Evolutionary conservation across 92 coral and sea anemone genomes (phyloP), one percentile per base, ranked within the genome.

Genomic region (Porites divaricata): DNA sequence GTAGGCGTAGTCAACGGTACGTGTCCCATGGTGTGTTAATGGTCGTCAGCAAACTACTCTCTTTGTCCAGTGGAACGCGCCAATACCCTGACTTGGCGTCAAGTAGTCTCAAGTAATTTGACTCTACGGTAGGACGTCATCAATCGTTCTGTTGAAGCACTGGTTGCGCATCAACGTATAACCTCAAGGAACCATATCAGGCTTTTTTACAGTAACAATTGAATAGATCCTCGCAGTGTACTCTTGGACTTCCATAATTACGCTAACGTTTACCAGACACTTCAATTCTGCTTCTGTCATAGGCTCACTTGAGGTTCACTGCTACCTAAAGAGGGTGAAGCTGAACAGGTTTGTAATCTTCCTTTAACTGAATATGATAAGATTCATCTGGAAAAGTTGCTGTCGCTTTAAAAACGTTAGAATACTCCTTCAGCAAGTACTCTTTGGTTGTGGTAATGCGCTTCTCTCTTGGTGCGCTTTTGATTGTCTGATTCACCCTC

Each of bases 21-120:
- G 84, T 87, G 16, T 87, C 91, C 91, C 91, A 91, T 7, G 94
- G 91, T 10, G 83, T 88, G 80, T 41, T 74, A 86, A 90, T 86
- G 15, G 90, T 86, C 70, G 87, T 74, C 9, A 91, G 77, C 62
- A 41, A 68, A 72, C 87, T 83, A 35, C 87, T 89, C 8, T 87
- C 76, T 24, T 84, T 85, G 54, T 87, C 86, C 49, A 88, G 84
- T 12, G 35, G 24, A n/a, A 78, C 86, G 57, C 83, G 88, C 94
- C 86, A 91, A 49, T 76, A 91, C 0, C 91, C 91, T 52, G 80
- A 80, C 66, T 85, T 62, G 66, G 95, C 88, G 72, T 92, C 95
- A 15, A 92, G 83, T 14, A 81, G 71, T 63, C 89, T 85, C 80
- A 85, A 89, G 71, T 88, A 85, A 6, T 85, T 84, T 4, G 89